Base-by-base conservation (phyloP, 23 tunicate species). In the Oikopleura dioica region DNA sequence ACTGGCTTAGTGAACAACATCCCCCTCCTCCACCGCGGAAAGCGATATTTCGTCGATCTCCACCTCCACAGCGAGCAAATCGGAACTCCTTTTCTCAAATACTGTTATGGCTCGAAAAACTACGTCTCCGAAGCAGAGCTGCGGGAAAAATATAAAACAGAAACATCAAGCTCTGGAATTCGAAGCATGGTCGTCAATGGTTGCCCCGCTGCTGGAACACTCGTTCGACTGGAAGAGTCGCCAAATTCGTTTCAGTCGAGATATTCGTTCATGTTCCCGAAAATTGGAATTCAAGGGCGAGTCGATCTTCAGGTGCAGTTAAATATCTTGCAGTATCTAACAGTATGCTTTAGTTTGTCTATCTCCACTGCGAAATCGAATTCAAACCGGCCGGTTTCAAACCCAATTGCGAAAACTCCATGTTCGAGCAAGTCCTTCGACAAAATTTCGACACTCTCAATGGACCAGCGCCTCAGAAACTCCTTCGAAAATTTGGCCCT, bases 191-290 rank as follows among this genome's bases (percentile, higher is more conserved):
- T 63, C 26, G 72, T 63, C 72, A 63, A 63, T 63, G 72, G 72
- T 31, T 63, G 72, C 33, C 72, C 72, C 4, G 72, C 72, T 21
- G 30, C 72, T 2, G 5, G 33, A 63, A 63, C 72, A 63, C 72
- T 63, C 5, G 72, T 63, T 63, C 30, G 26, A 24, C 33, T 63
- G 2, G 32, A 63, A 63, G 72, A 63, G 26, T 28, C 72, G 29
- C 72, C 72, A 63, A 63, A 23, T 28, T 12, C 72, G 29, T 63
- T 12, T 28, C 72, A 63, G 26, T 63, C 72, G 16, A 23, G 72
- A 21, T 63, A 12, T 63, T 63, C 72, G 26, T 63, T 63, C 72
- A 63, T 63, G 72, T 63, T 63, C 72, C 72, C 72, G 33, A 63
- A 63, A 28, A 28, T 63, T 63, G 72, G 72, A 16, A n/a, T n/a